These are phyloP conservation scores for Drosophila punjabiensis DNA, from an alignment of 1,140 invertebrate genomes.

Conservation along the genomic window DNA sequence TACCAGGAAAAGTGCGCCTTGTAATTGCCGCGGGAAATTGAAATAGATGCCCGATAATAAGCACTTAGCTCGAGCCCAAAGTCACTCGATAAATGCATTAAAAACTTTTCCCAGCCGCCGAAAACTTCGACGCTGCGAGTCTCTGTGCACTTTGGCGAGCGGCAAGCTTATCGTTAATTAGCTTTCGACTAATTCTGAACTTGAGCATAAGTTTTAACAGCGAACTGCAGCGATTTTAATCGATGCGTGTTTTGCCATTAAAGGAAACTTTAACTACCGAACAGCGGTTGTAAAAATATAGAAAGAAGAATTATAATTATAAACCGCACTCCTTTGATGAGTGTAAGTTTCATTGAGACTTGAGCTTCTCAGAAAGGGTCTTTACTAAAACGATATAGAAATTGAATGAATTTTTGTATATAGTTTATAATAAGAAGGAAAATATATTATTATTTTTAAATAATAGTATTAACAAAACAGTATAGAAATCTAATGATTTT, in stretches of 20 bases:
- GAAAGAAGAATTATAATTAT: not conserved
- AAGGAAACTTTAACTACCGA: not conserved
- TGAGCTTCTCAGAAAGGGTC: not conserved
- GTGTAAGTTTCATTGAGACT: not conserved
- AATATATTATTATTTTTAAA: not conserved
- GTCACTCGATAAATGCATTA: slow-evolving; percentile 82
- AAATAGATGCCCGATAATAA: slow-evolving; percentile 83
- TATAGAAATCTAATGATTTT: not conserved
- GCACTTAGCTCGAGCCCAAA: slow-evolving; percentile 68
- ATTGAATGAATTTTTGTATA: not conserved
- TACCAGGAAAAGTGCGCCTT: slow-evolving; percentile 41
- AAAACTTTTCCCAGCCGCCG: slow-evolving; percentile 59
- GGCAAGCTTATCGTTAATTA: slow-evolving; percentile 77
- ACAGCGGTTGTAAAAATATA: not conserved
- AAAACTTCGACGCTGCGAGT: slow-evolving; percentile 47
- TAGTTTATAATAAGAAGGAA: not conserved
- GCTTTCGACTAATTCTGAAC: slow-evolving; percentile 76
- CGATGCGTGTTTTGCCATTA: slow-evolving; percentile 49
- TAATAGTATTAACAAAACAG: not conserved
- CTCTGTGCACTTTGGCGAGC: slow-evolving; percentile 38
- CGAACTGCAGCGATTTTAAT: slow-evolving; percentile 54
- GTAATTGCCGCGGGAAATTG: slow-evolving; percentile 80
- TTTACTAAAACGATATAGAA: not conserved
- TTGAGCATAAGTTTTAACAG: slow-evolving; percentile 72
- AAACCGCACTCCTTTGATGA: not conserved